Percentiles rank a stretch among this genome's conserved stretches.
Conservation (phyloP, 2,113 vertebrate species). For the Pedionomus torquatus region DNA sequence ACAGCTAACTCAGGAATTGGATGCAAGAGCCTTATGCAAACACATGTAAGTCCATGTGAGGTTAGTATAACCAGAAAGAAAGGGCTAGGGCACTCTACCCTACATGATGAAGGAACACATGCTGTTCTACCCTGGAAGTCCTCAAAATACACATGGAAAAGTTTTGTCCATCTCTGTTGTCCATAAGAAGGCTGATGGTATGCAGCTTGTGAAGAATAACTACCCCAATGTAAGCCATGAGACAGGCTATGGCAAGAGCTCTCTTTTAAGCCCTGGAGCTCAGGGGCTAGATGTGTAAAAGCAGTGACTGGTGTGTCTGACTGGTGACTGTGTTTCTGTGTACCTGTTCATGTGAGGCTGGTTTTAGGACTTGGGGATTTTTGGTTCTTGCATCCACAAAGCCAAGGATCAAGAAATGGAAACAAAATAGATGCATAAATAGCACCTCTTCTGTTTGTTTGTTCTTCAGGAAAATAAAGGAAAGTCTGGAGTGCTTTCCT, state of each 20-base stretch:
- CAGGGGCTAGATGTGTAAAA: background rate
- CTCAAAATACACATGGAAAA: background rate
- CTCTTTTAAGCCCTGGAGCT: background rate
- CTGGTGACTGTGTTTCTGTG: no score
- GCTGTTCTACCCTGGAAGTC: background rate
- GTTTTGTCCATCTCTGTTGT: background rate
- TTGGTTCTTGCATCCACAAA: background rate
- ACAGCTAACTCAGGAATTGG: background rate
- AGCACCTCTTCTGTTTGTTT: background rate
- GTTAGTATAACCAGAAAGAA: background rate
- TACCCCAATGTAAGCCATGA: background rate
- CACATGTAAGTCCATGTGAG: background rate
- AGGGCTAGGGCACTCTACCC: background rate
- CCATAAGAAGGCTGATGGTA: background rate
- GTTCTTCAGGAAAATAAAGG: constrained; percentile 86
- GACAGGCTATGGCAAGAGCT: background rate
- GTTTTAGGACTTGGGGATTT: background rate
- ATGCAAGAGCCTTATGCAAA: background rate
- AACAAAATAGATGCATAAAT: background rate
- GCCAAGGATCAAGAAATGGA: background rate
- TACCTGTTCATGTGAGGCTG: background rate
- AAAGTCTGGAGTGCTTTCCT: constrained; percentile 87
- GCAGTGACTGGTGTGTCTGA: no score
- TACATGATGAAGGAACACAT: background rate
- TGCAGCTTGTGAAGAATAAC: background rate